phyloP scores from a whole-genome alignment of 2,797 vertebrate species.

The Ficedula albicollis region DNA sequence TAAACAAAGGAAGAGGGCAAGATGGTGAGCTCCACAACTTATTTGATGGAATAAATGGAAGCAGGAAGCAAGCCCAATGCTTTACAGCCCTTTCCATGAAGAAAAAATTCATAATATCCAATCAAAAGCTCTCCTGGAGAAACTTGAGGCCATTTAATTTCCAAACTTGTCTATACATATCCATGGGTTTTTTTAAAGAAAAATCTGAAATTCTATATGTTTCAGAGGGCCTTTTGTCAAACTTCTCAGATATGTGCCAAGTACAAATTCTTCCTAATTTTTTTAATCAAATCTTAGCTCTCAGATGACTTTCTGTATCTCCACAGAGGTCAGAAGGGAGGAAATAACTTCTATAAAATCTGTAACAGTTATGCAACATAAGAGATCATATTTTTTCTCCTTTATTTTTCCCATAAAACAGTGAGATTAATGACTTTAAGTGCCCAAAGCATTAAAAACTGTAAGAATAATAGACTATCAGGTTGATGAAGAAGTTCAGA shows the following conservation, averaged over 20 bases:
- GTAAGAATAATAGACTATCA: not conserved
- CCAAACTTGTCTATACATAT: not conserved
- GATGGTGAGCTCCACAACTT: not conserved
- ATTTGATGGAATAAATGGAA: not conserved
- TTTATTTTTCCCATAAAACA: not conserved
- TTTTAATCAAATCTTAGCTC: not conserved
- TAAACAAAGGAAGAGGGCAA: fast-evolving
- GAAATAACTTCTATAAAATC: not conserved
- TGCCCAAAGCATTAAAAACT: not conserved
- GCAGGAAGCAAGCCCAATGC: not conserved
- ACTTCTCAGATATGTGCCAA: not conserved
- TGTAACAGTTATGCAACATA: not conserved
- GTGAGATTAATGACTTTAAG: not conserved
- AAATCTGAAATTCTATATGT: not conserved
- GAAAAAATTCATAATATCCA: not conserved
- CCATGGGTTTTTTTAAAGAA: not conserved
- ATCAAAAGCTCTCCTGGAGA: not conserved
- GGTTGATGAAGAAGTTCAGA: not conserved
- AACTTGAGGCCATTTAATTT: not conserved
- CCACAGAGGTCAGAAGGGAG: not conserved
- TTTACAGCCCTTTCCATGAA: not conserved
- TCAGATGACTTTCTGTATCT: not conserved
- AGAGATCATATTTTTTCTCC: not conserved
- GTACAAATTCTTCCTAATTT: not conserved
- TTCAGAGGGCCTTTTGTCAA: not conserved